Evolutionary conservation across 2,797 vertebrate species (phyloP).

Genomic region (Chrysocyon brachyurus): DNA sequence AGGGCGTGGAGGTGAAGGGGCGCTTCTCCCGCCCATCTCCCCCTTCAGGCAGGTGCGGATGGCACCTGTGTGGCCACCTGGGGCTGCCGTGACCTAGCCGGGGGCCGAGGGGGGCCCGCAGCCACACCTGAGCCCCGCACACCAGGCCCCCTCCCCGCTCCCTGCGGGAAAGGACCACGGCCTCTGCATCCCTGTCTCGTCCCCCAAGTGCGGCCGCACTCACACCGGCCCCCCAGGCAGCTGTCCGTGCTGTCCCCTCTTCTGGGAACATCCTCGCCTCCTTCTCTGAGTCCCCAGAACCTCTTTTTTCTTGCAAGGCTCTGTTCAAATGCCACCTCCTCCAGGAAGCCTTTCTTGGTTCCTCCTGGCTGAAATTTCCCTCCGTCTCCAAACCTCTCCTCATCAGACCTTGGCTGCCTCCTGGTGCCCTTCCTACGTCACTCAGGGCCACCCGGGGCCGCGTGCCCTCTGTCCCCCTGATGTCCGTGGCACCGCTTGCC

Average conservation of each 20-base stretch:
- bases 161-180: background rate
- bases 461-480: background rate
- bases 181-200: too few relatives aligned
- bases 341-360: background rate
- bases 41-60: background rate
- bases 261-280: fast-evolving
- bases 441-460: background rate
- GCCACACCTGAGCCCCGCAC: background rate
- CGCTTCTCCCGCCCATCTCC: fast-evolving
- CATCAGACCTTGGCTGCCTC: background rate
- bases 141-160: background rate
- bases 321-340: background rate
- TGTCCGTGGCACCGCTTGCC: background rate
- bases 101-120: too few relatives aligned
- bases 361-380: background rate
- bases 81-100: too few relatives aligned
- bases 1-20: background rate
- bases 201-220: background rate
- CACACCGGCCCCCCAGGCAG: too few relatives aligned
- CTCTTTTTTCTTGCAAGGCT: background rate
- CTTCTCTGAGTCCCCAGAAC: background rate
- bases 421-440: background rate
- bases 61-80: background rate
- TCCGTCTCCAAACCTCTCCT: background rate
- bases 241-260: background rate